Base-by-base conservation (phyloP, 2,888 invertebrate species). In the Pediacus dermestoides region DNA sequence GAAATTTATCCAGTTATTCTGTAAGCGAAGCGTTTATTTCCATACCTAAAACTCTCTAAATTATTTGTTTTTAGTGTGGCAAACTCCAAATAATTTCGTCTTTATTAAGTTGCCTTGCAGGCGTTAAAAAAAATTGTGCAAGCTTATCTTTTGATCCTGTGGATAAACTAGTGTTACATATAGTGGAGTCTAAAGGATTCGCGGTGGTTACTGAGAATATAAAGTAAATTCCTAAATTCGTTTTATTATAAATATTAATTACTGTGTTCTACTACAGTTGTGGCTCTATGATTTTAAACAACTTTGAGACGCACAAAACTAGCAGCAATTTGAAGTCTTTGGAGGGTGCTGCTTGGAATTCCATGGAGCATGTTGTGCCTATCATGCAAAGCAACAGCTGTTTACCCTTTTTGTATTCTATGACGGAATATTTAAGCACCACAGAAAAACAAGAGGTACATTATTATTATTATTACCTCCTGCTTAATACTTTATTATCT, bases 101-200 rank as follows among this genome's bases (percentile, higher is more conserved):
- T 2, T 23, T 67, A 15, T 41, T 64, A 22, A 47, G 50, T 42
- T 63, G 58, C 40, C 39, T 62, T 9, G 35, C 52, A 4, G 36
- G 36, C 32, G 42, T 58, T 8, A 40, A 48, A 16, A 46, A 46
- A 37, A 37, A 32, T n/a, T 52, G 50, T 38, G 3, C 42, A 50
- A 35, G 22, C 42, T 21, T 21, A 35, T 46, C 15, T 44, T 40
- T 37, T 25, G 34, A 44, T 37, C 22, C 53, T 12, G n/a, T n/a
- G n/a, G 52, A 62, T 38, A 35, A 50, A 23, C 21, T 39, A n/a
- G 30, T 64, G 7, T 63, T 58, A 40, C 53, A 54, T 14, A 47
- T 78, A 14, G 57, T 74, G 2, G 58, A 60, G 28, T 77, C 77
- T 1, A 54, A 58, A 44, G 74, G 74, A 36, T 77, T 76, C 55